These are phyloP conservation scores for Trichonephila clavipes DNA, from an alignment of 1,140 invertebrate genomes.

Conservation along the genomic window DNA sequence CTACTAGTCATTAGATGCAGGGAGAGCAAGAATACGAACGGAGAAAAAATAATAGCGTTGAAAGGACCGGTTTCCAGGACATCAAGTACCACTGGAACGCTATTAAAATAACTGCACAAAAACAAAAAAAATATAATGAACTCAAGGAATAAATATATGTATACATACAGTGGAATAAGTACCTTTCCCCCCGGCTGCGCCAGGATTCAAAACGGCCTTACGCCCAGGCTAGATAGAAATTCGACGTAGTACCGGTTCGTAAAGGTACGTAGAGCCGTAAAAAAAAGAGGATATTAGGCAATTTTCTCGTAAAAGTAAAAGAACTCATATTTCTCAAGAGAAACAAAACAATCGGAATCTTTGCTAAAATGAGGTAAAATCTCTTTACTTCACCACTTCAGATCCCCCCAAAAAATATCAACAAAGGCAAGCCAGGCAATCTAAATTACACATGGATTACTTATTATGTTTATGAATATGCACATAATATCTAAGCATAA, in stretches of 20 bases:
- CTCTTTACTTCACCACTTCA: background rate
- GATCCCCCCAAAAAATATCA: background rate
- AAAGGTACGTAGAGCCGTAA: conserved; percentile 43
- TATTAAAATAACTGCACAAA: conserved; percentile 76
- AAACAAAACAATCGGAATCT: conserved; percentile 26
- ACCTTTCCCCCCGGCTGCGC: conserved; percentile 72
- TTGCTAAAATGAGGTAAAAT: background rate
- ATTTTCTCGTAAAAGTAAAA: conserved; percentile 63
- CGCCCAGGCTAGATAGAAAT: conserved; percentile 61
- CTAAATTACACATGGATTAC: background rate
- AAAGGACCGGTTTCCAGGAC: conserved; percentile 73
- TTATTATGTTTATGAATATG: too few species aligned
- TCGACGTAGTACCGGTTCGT: conserved; percentile 71
- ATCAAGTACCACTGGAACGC: conserved; percentile 75
- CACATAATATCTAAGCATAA: too few species aligned
- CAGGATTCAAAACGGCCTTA: conserved; percentile 71
- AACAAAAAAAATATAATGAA: conserved; percentile 74
- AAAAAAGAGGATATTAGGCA: conserved; percentile 61
- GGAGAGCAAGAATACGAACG: conserved; percentile 64
- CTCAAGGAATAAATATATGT: conserved; percentile 75
- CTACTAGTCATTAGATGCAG: conserved; percentile 74
- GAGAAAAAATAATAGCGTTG: conserved; percentile 67
- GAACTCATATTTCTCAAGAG: conserved; percentile 48
- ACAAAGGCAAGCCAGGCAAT: background rate
- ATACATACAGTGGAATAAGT: conserved; percentile 75